Conservation (phyloP, 2,113 vertebrate genomes). For the Neogobius melanostomus region DNA sequence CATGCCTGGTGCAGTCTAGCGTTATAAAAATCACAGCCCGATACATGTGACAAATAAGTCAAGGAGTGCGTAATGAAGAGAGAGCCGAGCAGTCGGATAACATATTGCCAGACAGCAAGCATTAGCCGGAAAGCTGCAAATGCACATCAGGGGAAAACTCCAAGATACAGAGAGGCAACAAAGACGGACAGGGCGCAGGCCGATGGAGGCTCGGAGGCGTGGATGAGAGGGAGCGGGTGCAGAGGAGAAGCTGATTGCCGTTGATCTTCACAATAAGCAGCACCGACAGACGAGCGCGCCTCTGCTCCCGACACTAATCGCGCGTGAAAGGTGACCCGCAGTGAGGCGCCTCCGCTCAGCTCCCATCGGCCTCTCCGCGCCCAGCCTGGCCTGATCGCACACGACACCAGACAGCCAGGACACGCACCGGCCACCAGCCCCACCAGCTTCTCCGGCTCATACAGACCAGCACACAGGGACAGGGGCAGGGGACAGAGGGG, state of each 20-base stretch:
- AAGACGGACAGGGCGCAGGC: slow-evolving; percentile 54
- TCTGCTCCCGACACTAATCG: slow-evolving; percentile 97
- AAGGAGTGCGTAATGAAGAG: slow-evolving; percentile 55
- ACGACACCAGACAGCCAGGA: slow-evolving; percentile 94
- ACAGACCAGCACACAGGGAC: slow-evolving; percentile 55
- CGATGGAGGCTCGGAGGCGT: slow-evolving; percentile 53
- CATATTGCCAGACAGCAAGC: slow-evolving; percentile 65
- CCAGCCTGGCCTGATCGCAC: slow-evolving; percentile 79
- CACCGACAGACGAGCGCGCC: slow-evolving; percentile 91
- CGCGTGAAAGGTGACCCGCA: slow-evolving; percentile 98
- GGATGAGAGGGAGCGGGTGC: slow-evolving; percentile 52
- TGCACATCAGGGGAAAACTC: slow-evolving; percentile 67
- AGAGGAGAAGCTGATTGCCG: slow-evolving; percentile 73
- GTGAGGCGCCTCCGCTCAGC: slow-evolving; percentile 92
- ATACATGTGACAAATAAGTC: slow-evolving; percentile 46
- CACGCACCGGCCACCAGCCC: slow-evolving; percentile 80
- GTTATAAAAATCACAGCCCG: slow-evolving; percentile 43
- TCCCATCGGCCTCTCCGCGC: slow-evolving; percentile 83
- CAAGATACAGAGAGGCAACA: slow-evolving; percentile 62
- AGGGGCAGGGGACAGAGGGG: slow-evolving; percentile 60
- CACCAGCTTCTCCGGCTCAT: slow-evolving; percentile 73
- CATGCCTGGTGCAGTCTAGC: slow-evolving; percentile 10
- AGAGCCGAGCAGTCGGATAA: slow-evolving; percentile 53
- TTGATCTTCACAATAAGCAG: slow-evolving; percentile 90
- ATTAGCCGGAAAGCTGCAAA: slow-evolving; percentile 68